Evolutionary conservation across 2,797 vertebrate species (phyloP).

Genomic region (Todus mexicanus): DNA sequence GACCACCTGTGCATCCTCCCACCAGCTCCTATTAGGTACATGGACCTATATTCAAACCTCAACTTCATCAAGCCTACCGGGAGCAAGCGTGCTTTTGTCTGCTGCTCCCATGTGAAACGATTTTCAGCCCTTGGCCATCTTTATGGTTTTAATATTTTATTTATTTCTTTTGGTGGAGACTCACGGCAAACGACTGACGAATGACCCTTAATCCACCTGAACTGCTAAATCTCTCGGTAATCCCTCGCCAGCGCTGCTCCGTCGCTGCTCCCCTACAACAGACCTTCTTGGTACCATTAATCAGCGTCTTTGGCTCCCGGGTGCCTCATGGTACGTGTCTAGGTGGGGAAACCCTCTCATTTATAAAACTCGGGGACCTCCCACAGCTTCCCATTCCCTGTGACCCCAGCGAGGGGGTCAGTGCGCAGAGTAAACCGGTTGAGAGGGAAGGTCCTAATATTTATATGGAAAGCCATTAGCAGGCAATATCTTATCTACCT

Average conservation of each 20-base stretch:
- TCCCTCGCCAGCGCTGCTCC: background rate
- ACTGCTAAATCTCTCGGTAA: background rate
- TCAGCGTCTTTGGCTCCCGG: background rate
- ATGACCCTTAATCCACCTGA: slow-evolving; percentile 27
- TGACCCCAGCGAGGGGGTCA: background rate
- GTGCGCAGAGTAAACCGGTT: background rate
- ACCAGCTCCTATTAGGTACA: rapidly evolving
- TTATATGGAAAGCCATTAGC: slow-evolving; percentile 35
- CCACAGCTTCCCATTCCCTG: background rate
- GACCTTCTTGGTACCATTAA: background rate
- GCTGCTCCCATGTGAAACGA: rapidly evolving
- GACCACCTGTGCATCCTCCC: background rate
- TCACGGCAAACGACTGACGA: background rate
- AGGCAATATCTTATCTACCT: background rate
- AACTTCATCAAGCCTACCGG: background rate
- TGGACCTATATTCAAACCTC: background rate
- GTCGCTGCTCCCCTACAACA: background rate
- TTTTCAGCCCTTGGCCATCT: background rate
- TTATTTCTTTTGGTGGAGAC: background rate
- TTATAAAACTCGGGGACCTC: slow-evolving; percentile 26
- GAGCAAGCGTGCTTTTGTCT: rapidly evolving
- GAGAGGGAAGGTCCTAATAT: slow-evolving; percentile 2
- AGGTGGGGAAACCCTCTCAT: background rate
- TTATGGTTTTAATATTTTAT: background rate
- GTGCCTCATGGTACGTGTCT: background rate